Evolutionary conservation across 1,140 invertebrate species (phyloP), one percentile per base, ranked within the genome.

Genomic region (Cotesia chilonis): DNA sequence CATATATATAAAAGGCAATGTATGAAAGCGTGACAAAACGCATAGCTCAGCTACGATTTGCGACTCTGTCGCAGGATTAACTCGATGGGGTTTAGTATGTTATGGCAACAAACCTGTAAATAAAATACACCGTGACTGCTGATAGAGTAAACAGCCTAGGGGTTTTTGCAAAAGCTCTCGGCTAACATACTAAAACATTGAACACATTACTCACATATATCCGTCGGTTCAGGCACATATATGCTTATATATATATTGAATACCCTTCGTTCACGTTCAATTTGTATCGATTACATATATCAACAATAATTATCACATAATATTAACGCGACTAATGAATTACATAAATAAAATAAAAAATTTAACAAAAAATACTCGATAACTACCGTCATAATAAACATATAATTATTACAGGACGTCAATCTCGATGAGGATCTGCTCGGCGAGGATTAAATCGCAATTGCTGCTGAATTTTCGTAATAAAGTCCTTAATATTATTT

Each of bases 361-460:
- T 28, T 52, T 47, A 59, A 6, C n/a, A 17, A 17, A 63, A 20
- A 10, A 9, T 35, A 41, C 60, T 60, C 28, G 28, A 28, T 28
- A 28, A 14, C 35, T n/a, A 38, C 38, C 41, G 1, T 0, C 17
- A 17, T 17, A n/a, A n/a, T 20, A n/a, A 66, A 3, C 51, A n/a
- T 47, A 51, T 41, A 47, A 14, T 74, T 80, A 74, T 88, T 87
- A 59, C 83, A 92, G 91, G 90, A 90, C 80, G 88, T 91, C 35
- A 90, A 89, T 83, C 84, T 92, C 74, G 91, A 92, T 80, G 91
- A 92, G 75, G 91, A 91, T 76, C 84, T 92, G 70, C 81, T 91
- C 61, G 87, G 82, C 60, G 90, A 92, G 81, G 87, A 89, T 75
- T 78, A 81, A 70, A 66, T 71, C 12, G 10, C 41, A 55, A 10